phyloP scores from a whole-genome alignment of 1,140 invertebrate genomes.

The Pseudoatta argentina region DNA sequence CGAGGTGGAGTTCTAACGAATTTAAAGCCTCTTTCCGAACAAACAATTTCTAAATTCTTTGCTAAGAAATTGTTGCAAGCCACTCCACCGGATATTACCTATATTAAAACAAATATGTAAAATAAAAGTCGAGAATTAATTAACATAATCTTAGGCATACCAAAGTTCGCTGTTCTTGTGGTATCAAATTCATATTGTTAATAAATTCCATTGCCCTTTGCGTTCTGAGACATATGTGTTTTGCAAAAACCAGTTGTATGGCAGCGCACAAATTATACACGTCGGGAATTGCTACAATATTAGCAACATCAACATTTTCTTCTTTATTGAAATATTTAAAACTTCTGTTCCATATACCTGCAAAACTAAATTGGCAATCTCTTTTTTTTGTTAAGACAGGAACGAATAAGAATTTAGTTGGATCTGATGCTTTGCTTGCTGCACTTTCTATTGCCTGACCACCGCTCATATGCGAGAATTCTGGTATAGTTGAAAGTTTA shows the following conservation, averaged over 20 bases:
- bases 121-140: slow-evolving; percentile 36
- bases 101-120: slow-evolving; percentile 66
- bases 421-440: slow-evolving; percentile 90
- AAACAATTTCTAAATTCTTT: slow-evolving; percentile 89
- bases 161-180: slow-evolving; percentile 87
- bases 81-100: slow-evolving; percentile 98
- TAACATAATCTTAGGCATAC: slow-evolving; percentile 80
- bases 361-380: slow-evolving; percentile 95
- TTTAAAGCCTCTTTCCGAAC: slow-evolving; percentile 89
- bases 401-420: slow-evolving; percentile 90
- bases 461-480: slow-evolving; percentile 91
- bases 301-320: slow-evolving; percentile 87
- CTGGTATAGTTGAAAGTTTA: slow-evolving; percentile 93
- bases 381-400: slow-evolving; percentile 87
- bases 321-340: slow-evolving; percentile 88
- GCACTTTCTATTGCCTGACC: slow-evolving; percentile 95
- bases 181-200: slow-evolving; percentile 88
- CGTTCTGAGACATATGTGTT: slow-evolving; percentile 93
- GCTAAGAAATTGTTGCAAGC: slow-evolving; percentile 96
- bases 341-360: slow-evolving; percentile 90
- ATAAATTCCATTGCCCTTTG: slow-evolving; percentile 94
- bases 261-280: slow-evolving; percentile 95
- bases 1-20: slow-evolving; percentile 92
- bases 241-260: slow-evolving; percentile 91
- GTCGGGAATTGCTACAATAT: slow-evolving; percentile 91